Percentiles rank a stretch among this genome's conserved stretches.
These are phyloP conservation scores for Ictalurus punctatus DNA, from an alignment of 2,113 vertebrate genomes.

Conservation along the genomic window DNA sequence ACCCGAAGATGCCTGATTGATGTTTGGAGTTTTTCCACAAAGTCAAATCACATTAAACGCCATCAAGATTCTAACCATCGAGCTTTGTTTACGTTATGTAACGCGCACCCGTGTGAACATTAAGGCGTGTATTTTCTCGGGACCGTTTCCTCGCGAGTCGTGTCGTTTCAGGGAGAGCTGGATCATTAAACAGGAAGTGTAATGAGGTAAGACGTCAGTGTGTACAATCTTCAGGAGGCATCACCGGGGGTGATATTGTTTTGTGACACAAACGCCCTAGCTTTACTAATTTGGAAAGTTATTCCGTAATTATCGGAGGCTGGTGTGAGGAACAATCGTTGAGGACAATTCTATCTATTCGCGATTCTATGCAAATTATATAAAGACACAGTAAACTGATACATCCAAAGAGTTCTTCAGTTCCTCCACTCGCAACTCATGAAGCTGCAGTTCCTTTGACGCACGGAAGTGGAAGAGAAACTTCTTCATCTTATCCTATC, in stretches of 20 bases:
- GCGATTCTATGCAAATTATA: background rate
- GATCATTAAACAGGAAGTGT: constrained; percentile 72
- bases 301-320: background rate
- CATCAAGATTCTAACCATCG: background rate
- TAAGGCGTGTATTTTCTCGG: background rate
- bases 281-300: constrained; percentile 73
- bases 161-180: constrained; percentile 63
- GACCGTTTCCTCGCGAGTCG: constrained; percentile 44
- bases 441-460: background rate
- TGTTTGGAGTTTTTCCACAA: background rate
- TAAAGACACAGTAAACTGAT: background rate
- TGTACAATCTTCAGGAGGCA: constrained; percentile 65
- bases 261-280: constrained; percentile 61
- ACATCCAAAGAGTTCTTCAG: background rate
- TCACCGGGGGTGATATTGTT: constrained; percentile 70
- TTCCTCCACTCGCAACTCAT: background rate
- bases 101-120: background rate
- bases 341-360: background rate
- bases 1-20: constrained; percentile 4
- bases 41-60: background rate
- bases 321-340: background rate
- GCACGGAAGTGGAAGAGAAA: background rate
- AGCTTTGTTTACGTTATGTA: background rate
- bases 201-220: constrained; percentile 80
- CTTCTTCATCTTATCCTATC: background rate